Base-by-base conservation (phyloP, 2,797 vertebrate species). In the Galagoides demidoff region DNA sequence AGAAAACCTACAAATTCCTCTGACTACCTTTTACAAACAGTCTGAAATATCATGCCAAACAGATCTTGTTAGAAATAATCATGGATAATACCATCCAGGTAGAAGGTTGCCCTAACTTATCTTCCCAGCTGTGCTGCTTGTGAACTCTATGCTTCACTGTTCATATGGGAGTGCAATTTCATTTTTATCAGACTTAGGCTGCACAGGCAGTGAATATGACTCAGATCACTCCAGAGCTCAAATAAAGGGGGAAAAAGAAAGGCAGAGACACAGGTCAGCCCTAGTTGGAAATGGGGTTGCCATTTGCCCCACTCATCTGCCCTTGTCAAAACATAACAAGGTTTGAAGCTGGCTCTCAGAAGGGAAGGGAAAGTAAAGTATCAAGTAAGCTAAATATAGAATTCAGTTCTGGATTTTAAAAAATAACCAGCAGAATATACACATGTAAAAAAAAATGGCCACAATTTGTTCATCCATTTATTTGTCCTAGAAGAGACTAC, bases 251-350 rank as follows among this genome's bases (percentile, higher is more conserved):
- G 45, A 12, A 16, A 52, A 52, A 20, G 70, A 74, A 76, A 76
- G 34, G 78, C 55, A 63, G 61, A 37, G 6, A 89, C 59, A 73
- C 11, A 13, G 23, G 17, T 71, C 66, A 34, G 0, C 37, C 5
- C 25, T 49, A 64, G 57, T 27, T 79, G 43, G 63, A 92, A 92
- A 64, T 19, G 31, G n/a, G 27, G 37, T 14, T 29, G 7, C 74
- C 20, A 73, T 70, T 63, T 52, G 22, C 13, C 49, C 49, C 49
- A 52, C 64, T 59, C 20, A 5, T 77, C 84, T 90, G 27, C 37
- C 37, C n/a, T 78, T 37, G 57, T 91, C 74, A 78, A 94, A 93
- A 82, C 20, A 4, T 76, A 59, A 66, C 81, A 79, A 94, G 52
- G 43, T 55, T 37, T 63, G 57, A 71, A 74, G 31, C 61, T 88